These are phyloP conservation scores for Athalia circularis DNA, from an alignment of 2,888 invertebrate genomes.

Conservation along the genomic window DNA sequence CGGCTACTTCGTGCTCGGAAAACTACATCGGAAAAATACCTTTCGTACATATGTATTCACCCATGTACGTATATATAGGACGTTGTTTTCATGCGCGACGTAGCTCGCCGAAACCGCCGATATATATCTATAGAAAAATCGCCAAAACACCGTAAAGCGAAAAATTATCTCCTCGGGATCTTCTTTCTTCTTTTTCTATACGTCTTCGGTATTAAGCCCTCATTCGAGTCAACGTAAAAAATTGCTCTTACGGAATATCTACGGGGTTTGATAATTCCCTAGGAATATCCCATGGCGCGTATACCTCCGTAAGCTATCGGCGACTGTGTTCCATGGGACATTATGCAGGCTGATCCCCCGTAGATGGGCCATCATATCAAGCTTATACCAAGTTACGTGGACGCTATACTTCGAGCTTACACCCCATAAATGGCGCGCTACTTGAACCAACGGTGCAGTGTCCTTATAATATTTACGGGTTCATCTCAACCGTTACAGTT, in stretches of 20 bases:
- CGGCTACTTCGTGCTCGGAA: slow-evolving; percentile 67
- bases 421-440: slow-evolving; percentile 54
- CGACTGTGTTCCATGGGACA: slow-evolving; percentile 30
- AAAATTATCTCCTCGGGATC: no score
- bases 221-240: no score
- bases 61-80: not conserved
- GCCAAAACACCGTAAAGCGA: no score
- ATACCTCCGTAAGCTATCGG: slow-evolving; percentile 3
- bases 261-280: no score
- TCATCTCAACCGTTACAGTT: not conserved
- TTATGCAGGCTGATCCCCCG: slow-evolving; percentile 44
- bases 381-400: slow-evolving; percentile 37
- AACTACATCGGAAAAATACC: slow-evolving; percentile 56
- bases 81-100: not conserved
- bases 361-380: slow-evolving; percentile 42
- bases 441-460: not conserved
- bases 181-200: no score
- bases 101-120: not conserved
- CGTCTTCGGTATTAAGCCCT: no score
- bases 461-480: slow-evolving; percentile 27
- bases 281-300: no score
- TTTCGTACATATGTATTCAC: not conserved
- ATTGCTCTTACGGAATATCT: no score
- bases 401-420: slow-evolving; percentile 56
- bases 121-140: not conserved